Base-by-base conservation (phyloP, 2,888 invertebrate species). In the Elgonia sp. region DNA sequence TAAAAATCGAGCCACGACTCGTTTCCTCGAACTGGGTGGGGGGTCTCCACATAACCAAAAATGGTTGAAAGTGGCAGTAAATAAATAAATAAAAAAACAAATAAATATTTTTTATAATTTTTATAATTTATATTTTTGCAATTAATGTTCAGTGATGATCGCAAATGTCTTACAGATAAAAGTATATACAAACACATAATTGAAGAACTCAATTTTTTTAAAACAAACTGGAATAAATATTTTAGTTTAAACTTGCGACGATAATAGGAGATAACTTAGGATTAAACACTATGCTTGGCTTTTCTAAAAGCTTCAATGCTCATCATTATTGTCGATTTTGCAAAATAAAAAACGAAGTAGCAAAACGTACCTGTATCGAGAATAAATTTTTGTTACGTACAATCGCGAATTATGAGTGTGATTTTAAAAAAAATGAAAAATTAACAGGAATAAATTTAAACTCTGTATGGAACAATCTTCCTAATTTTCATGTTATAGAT, bases 291-390 rank as follows among this genome's bases (percentile, higher is more conserved):
- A 73, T 84, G 6, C 50, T 84, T 5, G 84, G 84, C 0, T 84
- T 10, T 62, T 37, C 20, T 5, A 5, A 7, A 18, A 69, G 72
- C 72, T 84, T 84, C 29, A 14, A 20, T n/a, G 9, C 55, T 12
- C n/a, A 84, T 8, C 46, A 46, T 50, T 84, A 39, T 42, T 84
- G 84, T 42, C 70, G 84, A 72, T 37, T 84, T n/a, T 84, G 84
- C 21, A 83, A 57, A 69, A 83, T 83, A 14, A 16, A 50, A 5
- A 8, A 10, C 14, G n/a, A 8, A 29, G 14, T 1, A 2, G 1
- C 29, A 6, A 60, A n/a, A 12, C 21, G 9, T 29, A 40, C 7
- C 16, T 65, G 6, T 53, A 10, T 1, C 6, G 77, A 84, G 72
- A 16, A 72, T 20, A n/a, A 63, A 42, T 65, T 46, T 4, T 73